Conservation (phyloP, 2,113 vertebrate species). For the Laticauda laticaudata region DNA sequence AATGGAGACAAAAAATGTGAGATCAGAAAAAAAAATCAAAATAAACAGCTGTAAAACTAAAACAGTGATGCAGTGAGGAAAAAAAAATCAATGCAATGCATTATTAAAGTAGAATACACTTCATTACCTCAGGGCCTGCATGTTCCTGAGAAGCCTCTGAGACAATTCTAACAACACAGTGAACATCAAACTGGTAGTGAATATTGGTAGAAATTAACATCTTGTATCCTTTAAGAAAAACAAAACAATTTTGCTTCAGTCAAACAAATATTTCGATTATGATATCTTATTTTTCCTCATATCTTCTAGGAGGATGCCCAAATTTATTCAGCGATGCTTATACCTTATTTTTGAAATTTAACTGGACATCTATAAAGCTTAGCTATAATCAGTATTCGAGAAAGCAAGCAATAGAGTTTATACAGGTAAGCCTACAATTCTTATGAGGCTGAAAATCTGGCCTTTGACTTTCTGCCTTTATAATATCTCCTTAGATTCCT, state of each 20-base stretch:
- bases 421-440: conserved; percentile 16
- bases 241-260: background rate
- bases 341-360: background rate
- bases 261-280: background rate
- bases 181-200: conserved; percentile 20
- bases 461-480: conserved; percentile 39
- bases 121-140: background rate
- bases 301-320: background rate
- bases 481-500: conserved; percentile 12
- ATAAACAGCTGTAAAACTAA: background rate
- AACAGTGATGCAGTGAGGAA: background rate
- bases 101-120: conserved; percentile 27
- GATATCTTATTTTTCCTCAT: background rate
- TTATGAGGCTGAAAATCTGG: conserved; percentile 23
- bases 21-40: background rate
- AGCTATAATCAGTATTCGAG: background rate
- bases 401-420: conserved; percentile 20
- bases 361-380: background rate
- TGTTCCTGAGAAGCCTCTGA: conserved; percentile 9
- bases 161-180: background rate
- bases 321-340: background rate
- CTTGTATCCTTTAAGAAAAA: conserved; percentile 8
- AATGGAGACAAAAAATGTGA: conserved; percentile 9
- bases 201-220: conserved; percentile 27
- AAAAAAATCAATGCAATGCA: conserved; percentile 2